These are phyloP conservation scores for Lithodes maja DNA, from an alignment of 2,888 invertebrate species.

Conservation along the genomic window DNA sequence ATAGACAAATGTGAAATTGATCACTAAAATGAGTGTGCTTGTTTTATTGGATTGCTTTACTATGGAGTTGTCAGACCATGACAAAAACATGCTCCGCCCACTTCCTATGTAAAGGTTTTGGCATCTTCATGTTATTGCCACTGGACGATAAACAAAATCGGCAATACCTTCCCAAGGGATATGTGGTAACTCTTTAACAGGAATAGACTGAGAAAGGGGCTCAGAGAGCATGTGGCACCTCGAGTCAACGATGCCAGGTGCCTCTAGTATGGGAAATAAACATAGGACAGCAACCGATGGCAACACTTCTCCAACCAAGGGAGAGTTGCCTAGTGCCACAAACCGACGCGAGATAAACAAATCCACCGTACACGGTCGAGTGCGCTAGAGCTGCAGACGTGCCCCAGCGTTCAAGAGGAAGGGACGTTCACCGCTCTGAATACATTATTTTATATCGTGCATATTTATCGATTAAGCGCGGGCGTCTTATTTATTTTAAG, in stretches of 20 bases:
- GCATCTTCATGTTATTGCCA: constrained; percentile 1
- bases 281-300: background rate
- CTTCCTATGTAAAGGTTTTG: background rate
- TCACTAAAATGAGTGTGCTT: no score
- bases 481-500: no score
- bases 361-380: constrained; percentile 7
- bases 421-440: background rate
- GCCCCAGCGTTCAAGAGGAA: background rate
- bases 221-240: background rate
- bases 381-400: background rate
- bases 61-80: no score
- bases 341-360: background rate
- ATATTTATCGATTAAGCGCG: no score
- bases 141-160: background rate
- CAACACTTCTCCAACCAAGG: background rate
- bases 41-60: no score
- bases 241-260: background rate
- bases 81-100: background rate
- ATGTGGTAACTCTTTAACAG: background rate
- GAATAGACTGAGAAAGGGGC: background rate
- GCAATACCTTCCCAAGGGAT: background rate
- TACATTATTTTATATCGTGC: background rate
- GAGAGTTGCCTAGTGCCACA: background rate
- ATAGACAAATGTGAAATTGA: no score
- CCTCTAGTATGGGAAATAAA: background rate